phyloP scores from a whole-genome alignment of 2,888 invertebrate species.

The Pyrgus malvae region DNA sequence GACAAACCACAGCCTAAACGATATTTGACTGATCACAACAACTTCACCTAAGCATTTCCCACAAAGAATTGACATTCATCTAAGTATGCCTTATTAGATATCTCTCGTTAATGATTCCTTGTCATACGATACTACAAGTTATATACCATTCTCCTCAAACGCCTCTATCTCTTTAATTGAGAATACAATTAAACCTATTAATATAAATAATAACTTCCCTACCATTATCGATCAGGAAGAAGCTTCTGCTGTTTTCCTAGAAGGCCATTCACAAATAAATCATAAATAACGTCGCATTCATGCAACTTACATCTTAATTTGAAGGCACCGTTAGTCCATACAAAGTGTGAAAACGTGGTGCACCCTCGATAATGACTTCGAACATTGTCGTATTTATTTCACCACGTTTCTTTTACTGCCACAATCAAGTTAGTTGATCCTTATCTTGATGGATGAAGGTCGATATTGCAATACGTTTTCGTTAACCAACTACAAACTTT shows the following conservation, averaged over 20 bases:
- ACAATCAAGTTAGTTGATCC: neutral
- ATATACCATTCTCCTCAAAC: neutral
- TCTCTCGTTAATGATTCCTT: too few species aligned
- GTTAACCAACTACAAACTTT: neutral
- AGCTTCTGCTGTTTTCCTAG: constrained; percentile 15
- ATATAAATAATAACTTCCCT: constrained; percentile 10
- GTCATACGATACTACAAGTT: neutral
- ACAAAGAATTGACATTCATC: too few species aligned
- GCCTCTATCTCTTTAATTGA: neutral
- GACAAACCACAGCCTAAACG: too few species aligned
- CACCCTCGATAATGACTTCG: constrained; percentile 40
- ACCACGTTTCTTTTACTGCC: constrained; percentile 26
- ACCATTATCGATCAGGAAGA: constrained; percentile 13
- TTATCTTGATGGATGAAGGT: constrained; percentile 9
- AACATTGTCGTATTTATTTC: constrained; percentile 40
- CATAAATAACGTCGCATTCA: constrained; percentile 28
- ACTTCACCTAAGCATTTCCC: too few species aligned
- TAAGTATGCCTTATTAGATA: too few species aligned
- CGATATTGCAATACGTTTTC: constrained; percentile 1
- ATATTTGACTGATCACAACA: too few species aligned
- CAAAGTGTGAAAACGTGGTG: constrained; percentile 40
- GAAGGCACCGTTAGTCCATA: constrained; percentile 38
- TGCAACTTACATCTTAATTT: constrained; percentile 35
- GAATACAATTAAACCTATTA: neutral
- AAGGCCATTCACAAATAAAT: constrained; percentile 27